A percentile compares a stretch with the other conserved stretches of the same genome.
Conservation (phyloP, 2,888 invertebrate species). For the Athrips mouffetella region DNA sequence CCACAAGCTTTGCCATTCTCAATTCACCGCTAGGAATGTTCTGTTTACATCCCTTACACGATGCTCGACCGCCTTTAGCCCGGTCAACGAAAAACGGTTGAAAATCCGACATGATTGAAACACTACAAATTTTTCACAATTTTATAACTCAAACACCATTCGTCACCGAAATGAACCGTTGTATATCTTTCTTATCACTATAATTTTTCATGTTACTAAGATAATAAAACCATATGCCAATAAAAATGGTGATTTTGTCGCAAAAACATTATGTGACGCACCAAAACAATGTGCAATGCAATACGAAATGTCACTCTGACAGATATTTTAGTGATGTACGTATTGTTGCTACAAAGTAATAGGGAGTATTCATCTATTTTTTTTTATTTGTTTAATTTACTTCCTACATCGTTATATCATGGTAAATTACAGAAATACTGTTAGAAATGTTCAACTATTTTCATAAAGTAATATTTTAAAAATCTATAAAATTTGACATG, state of each 20-base stretch:
- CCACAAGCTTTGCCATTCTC: constrained; percentile 86
- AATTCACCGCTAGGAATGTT: constrained; percentile 85
- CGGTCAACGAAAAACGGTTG: constrained; percentile 84
- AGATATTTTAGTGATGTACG: no score
- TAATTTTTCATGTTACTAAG: neutral
- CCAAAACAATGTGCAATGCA: neutral
- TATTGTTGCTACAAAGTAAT: no score
- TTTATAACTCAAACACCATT: neutral
- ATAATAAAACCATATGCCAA: neutral
- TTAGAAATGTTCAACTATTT: no score
- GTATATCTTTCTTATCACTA: neutral
- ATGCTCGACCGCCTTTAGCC: constrained; percentile 88
- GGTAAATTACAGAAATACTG: no score
- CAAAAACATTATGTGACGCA: neutral
- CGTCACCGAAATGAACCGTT: neutral
- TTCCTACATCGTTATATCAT: no score
- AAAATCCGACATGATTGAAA: constrained; percentile 37
- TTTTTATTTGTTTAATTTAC: no score
- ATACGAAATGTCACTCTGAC: neutral
- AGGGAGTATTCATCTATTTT: no score
- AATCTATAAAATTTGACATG: no score
- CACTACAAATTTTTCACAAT: neutral
- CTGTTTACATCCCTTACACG: constrained; percentile 92
- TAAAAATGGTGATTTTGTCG: neutral
- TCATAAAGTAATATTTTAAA: no score